Evolutionary conservation across 2,113 vertebrate genomes (phyloP).

Genomic region (Ceratotherium simum): DNA sequence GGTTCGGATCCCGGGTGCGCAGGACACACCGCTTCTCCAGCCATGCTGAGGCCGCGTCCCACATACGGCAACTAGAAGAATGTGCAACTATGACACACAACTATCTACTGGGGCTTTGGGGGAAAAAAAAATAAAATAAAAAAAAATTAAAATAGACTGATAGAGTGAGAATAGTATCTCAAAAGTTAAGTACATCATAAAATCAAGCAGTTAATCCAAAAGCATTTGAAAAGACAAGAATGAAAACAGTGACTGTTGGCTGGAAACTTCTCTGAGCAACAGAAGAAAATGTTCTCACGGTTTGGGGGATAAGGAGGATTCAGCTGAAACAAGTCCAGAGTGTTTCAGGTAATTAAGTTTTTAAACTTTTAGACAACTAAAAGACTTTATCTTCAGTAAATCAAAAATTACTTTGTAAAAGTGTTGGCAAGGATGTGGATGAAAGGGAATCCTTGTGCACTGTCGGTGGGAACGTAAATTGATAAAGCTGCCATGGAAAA

Average conservation of each 20-base stretch:
- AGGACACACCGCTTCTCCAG: too few relatives aligned
- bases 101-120: too few relatives aligned
- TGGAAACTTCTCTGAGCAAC: neutral
- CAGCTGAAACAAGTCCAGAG: conserved; percentile 15
- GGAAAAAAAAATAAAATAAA: too few relatives aligned
- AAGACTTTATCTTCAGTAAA: neutral
- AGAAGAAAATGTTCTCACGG: conserved; percentile 31
- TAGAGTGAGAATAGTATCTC: neutral
- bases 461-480: too few relatives aligned
- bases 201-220: conserved; percentile 3
- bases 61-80: too few relatives aligned
- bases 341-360: neutral
- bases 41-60: too few relatives aligned
- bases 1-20: too few relatives aligned
- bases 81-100: too few relatives aligned
- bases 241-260: neutral
- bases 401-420: neutral
- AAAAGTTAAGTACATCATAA: neutral
- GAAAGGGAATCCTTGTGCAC: too few relatives aligned
- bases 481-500: too few relatives aligned
- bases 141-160: too few relatives aligned
- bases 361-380: neutral
- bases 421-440: neutral
- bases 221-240: conserved; percentile 39
- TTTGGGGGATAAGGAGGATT: neutral